Evolutionary conservation across 2,797 vertebrate genomes (phyloP).

Genomic region (Morus bassanus): DNA sequence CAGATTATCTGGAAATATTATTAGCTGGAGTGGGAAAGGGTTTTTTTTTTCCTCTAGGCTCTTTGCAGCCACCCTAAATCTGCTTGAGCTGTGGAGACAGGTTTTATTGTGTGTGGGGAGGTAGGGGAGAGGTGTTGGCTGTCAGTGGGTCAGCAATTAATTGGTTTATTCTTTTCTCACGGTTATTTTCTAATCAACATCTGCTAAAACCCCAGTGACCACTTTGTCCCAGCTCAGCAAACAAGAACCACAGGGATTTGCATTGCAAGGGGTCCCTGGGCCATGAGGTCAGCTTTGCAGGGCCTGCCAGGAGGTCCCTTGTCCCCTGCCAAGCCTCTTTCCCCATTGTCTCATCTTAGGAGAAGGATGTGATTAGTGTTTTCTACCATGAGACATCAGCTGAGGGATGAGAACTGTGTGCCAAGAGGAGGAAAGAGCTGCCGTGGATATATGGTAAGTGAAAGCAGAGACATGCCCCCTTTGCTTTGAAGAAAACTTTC

Average conservation of each 20-base stretch:
- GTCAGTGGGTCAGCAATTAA: constrained; percentile 61
- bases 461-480: background rate
- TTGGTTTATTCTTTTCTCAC: constrained; percentile 69
- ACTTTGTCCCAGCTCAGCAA: constrained; percentile 20
- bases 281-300: background rate
- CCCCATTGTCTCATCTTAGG: background rate
- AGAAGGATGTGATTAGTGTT: constrained; percentile 21
- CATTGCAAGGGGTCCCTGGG: background rate
- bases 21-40: constrained; percentile 59
- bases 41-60: background rate
- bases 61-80: constrained; percentile 48
- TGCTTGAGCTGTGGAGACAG: constrained; percentile 28
- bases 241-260: background rate
- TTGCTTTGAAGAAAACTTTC: background rate
- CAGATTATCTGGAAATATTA: constrained; percentile 69
- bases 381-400: background rate
- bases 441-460: background rate
- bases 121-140: background rate
- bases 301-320: background rate
- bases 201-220: background rate
- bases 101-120: constrained; percentile 18
- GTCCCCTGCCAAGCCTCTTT: constrained; percentile 28
- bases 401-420: background rate
- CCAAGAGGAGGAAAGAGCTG: background rate
- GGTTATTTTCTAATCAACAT: constrained; percentile 50